Evolutionary conservation across 1,140 invertebrate species (phyloP), one percentile per base, ranked within the genome.

Genomic region (Drosophila nigromelanica): DNA sequence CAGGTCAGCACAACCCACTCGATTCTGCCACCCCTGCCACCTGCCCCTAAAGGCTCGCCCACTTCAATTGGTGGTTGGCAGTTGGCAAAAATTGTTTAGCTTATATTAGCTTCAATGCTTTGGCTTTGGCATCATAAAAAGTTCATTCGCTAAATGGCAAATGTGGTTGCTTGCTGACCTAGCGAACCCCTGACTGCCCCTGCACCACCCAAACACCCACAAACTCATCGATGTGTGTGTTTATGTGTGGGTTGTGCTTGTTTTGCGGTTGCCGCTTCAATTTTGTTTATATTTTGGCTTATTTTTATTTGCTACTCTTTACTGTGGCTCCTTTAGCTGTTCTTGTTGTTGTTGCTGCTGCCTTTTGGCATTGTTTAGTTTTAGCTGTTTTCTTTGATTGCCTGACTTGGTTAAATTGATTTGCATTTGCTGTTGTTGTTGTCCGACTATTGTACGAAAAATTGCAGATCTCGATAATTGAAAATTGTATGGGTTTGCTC

Each of bases 241-340:
- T 11, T 39, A 37, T 42, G 51, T 62, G 62, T 39, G 40, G 62
- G 42, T 43, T 56, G 39, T 35, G 27, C 27, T 27, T 30, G 48
- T 45, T 67, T 58, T 81, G 78, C 63, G 78, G 78, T 81, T 81
- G 48, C 62, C 35, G 55, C 71, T 45, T 59, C 69, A 81, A 81
- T 81, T 81, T 81, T 81, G 78, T 81, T 81, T 81, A 81, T 77
- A 81, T 81, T 77, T 81, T 81, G 73, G 78, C 73, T 81, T 77
- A 81, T 81, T 81, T 81, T 81, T 81, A 81, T 81, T 81, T 69
- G 78, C 73, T 61, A 55, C 61, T 81, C 64, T 81, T 58, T 74
- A 52, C 76, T 70, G 48, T 55, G 45, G 59, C 59, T 50, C 40
- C 18, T 45, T 43, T 52, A 30, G 56, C 45, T 54, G 50, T 54